These are phyloP conservation scores for Hemicentrotus pulcherrimus DNA, from an alignment of 35 echinoderm and acorn worm genomes.

Conservation along the genomic window DNA sequence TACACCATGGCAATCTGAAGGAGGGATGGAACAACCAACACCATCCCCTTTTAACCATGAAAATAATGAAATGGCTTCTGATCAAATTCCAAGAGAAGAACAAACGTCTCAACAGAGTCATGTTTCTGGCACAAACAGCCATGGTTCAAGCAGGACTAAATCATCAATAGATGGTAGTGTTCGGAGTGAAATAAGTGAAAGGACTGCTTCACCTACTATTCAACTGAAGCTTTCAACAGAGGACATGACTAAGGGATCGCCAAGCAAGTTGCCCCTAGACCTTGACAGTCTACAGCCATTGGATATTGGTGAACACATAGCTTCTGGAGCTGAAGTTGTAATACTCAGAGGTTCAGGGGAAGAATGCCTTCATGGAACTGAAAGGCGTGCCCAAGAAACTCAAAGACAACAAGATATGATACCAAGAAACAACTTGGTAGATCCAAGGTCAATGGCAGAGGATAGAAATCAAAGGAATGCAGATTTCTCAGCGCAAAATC, in stretches of 20 bases:
- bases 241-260: background rate
- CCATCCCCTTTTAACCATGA: background rate
- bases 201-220: background rate
- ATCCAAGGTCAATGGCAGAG: background rate
- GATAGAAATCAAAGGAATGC: background rate
- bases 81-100: constrained; percentile 25
- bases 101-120: background rate
- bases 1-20: constrained; percentile 54
- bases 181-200: background rate
- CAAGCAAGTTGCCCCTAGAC: constrained; percentile 18
- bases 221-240: constrained; percentile 12
- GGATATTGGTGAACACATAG: constrained; percentile 31
- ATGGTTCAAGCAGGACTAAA: constrained; percentile 6
- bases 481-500: background rate
- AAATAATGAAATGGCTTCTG: background rate
- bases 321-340: constrained; percentile 36
- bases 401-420: background rate
- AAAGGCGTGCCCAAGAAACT: background rate
- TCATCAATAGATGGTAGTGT: background rate
- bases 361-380: background rate
- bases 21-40: background rate
- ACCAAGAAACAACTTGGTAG: background rate
- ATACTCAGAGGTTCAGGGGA: constrained; percentile 24
- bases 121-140: background rate
- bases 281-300: constrained; percentile 16